Conservation (phyloP, 2,888 invertebrate species). For the Mythimna impura region DNA sequence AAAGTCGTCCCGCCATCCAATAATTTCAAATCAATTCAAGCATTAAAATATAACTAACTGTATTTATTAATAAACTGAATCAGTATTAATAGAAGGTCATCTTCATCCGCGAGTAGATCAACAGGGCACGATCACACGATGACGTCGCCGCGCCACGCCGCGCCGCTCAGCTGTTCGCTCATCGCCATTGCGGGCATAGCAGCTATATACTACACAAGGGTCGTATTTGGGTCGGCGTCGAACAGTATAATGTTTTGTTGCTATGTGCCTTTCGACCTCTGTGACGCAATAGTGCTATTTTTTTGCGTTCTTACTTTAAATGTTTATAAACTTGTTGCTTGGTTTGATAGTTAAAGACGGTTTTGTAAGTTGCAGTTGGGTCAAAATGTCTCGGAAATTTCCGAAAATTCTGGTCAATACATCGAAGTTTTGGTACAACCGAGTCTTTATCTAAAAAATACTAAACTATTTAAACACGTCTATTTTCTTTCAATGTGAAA, state of each 20-base stretch:
- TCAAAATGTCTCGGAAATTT: background rate
- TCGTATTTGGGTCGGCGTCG: constrained; percentile 62
- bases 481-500: background rate
- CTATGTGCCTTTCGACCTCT: constrained; percentile 46
- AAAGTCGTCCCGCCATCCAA: background rate
- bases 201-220: constrained; percentile 27
- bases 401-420: background rate
- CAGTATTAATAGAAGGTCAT: constrained; percentile 43
- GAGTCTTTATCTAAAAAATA: background rate
- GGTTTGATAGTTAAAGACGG: background rate
- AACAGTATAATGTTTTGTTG: constrained; percentile 59
- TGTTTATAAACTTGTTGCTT: constrained; percentile 22
- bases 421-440: background rate
- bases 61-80: constrained; percentile 13
- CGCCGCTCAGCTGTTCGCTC: constrained; percentile 53
- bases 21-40: background rate
- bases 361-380: background rate
- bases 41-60: constrained; percentile 1
- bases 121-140: constrained; percentile 54
- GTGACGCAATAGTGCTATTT: constrained; percentile 40
- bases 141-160: constrained; percentile 33
- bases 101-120: constrained; percentile 38
- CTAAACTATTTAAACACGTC: background rate
- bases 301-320: constrained; percentile 30
- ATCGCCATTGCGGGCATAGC: constrained; percentile 52